Evolutionary conservation across 2,113 vertebrate genomes (phyloP).

Genomic region (Orycteropus afer): DNA sequence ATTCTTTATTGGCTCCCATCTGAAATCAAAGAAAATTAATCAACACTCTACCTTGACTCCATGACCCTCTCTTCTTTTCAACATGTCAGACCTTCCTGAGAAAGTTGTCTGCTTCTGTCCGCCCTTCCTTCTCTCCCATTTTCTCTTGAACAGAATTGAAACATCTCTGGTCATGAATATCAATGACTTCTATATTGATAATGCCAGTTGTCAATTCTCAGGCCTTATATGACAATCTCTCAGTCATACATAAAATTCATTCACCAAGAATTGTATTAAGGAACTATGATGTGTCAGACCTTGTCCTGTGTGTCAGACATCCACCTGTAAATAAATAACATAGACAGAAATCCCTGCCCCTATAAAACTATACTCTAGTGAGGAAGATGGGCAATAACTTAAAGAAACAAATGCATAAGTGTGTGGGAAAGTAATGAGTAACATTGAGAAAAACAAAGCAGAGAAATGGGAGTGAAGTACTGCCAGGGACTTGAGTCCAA

Average conservation of each 20-base stretch:
- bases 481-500: background rate
- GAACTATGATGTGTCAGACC: rapidly evolving
- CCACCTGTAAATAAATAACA: background rate
- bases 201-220: background rate
- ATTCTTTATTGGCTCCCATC: rapidly evolving
- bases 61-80: background rate
- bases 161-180: background rate
- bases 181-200: background rate
- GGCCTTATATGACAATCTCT: background rate
- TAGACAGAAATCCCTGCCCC: background rate
- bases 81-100: background rate
- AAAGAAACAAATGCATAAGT: background rate
- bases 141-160: background rate
- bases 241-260: background rate
- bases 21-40: background rate
- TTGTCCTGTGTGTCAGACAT: background rate
- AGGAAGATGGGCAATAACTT: background rate
- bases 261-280: background rate
- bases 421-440: background rate
- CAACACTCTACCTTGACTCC: background rate
- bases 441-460: background rate
- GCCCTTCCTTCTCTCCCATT: background rate
- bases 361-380: background rate
- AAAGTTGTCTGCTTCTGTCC: background rate
- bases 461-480: background rate